Evolutionary conservation across 64 coral and sea anemone species (phyloP).

Genomic region (Pocillopora damicornis): DNA sequence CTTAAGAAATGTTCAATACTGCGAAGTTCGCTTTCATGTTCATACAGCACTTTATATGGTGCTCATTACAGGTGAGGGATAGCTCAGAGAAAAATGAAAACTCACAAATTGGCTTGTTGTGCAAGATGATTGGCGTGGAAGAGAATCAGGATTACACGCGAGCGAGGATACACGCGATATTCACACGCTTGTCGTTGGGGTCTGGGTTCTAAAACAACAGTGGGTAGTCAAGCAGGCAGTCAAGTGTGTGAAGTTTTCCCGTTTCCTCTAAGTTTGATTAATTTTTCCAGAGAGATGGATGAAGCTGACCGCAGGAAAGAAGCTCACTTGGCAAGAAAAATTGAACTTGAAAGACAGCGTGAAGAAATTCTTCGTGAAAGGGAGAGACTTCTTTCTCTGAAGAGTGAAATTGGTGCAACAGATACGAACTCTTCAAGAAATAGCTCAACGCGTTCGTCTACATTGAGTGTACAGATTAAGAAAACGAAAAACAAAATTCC

Average conservation of each 20-base stretch:
- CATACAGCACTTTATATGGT: too few species aligned
- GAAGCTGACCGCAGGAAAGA: neutral
- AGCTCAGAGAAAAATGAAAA: too few species aligned
- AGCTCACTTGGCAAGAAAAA: neutral
- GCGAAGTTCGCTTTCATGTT: too few species aligned
- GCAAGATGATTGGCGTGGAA: too few species aligned
- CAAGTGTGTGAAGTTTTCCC: neutral
- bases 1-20: too few species aligned
- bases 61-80: too few species aligned
- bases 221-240: neutral
- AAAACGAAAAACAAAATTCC: conserved; percentile 62
- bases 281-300: neutral
- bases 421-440: conserved; percentile 10
- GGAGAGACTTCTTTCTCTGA: conserved; percentile 1
- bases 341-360: conserved; percentile 42
- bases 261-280: neutral
- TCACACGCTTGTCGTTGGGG: neutral
- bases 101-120: too few species aligned
- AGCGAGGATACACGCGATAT: too few species aligned
- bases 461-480: conserved; percentile 26
- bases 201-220: neutral
- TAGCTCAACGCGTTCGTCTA: conserved; percentile 2
- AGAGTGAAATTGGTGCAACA: conserved; percentile 1
- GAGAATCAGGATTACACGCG: too few species aligned
- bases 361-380: conserved; percentile 49